Evolutionary conservation across 2,797 vertebrate genomes (phyloP), one percentile per base, ranked within the genome.

Genomic region (Bufotes viridis): DNA sequence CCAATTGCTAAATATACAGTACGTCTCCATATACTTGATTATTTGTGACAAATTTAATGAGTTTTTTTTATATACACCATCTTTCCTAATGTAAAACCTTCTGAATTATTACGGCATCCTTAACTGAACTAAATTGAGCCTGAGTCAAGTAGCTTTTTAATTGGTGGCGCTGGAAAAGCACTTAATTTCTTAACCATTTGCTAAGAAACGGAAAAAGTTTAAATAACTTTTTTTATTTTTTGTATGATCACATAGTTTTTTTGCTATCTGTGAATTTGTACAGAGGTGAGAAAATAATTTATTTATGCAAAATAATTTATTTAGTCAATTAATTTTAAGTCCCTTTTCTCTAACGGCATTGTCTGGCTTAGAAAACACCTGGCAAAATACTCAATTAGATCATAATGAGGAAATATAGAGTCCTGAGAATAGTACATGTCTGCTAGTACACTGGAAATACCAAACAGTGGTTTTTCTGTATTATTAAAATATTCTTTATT

Each of bases 141-240:
- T 49, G 70, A 74, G 49, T 75, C 12, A 75, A 75, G 42, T 75
- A 75, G 42, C 42, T 75, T 51, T 12, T 49, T 75, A 75, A 75
- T 75, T 49, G 72, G 42, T 49, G 72, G 72, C 42, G 12, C 20
- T 75, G 20, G 51, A 75, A 51, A 12, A 75, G 42, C 34, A 75
- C 51, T 51, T 51, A 10, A 75, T 49, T 75, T 51, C 20, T 51
- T 75, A 51, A 51, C 13, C 18, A 51, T 75, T 51, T 75, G 72
- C 42, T 75, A 75, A 51, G 51, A 42, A 11, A 18, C 20, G 7
- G 2, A 51, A 51, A 51, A 20, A 42, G 29, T 49, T 75, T 8
- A 75, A 75, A 5, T 1, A 15, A 75, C 22, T 5, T 10, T 75
- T 67, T 67, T 67, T 2, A 67, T 67, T 26, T 67, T 67, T 67